Percentiles rank a stretch among this genome's conserved stretches.
phyloP scores from a whole-genome alignment of 2,888 invertebrate species.

The Slavum lentiscoides region DNA sequence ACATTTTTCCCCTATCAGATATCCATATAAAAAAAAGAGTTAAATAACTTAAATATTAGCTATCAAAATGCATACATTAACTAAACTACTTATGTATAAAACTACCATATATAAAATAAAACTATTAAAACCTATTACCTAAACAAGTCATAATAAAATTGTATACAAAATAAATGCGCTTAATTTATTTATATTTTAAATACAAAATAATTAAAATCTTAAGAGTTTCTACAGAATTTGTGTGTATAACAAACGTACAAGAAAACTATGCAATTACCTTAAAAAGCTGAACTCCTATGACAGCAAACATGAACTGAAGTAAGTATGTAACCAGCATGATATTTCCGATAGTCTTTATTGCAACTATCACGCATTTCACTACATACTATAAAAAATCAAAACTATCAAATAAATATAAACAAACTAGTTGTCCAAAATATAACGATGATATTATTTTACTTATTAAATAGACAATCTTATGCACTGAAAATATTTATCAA shows the following conservation, averaged over 20 bases:
- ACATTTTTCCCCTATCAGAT: slow-evolving; percentile 18
- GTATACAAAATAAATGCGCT: slow-evolving; percentile 37
- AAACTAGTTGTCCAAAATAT: not conserved
- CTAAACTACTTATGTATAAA: slow-evolving; percentile 30
- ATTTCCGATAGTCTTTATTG: slow-evolving; percentile 98
- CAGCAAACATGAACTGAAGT: slow-evolving; percentile 99
- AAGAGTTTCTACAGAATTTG: slow-evolving; percentile 15
- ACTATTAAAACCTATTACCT: not conserved
- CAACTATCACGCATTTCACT: slow-evolving; percentile 99
- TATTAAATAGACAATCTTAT: not conserved
- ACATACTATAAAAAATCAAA: slow-evolving; percentile 78
- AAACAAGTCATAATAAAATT: slow-evolving; percentile 1
- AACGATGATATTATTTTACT: not conserved
- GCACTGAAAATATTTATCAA: not conserved
- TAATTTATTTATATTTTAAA: slow-evolving; percentile 8
- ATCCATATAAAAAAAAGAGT: slow-evolving; percentile 7
- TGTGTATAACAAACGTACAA: not conserved
- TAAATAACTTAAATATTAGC: slow-evolving; percentile 15
- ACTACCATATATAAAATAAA: slow-evolving; percentile 18
- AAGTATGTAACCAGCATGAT: slow-evolving; percentile 99
- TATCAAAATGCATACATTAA: slow-evolving; percentile 32
- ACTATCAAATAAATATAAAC: slow-evolving; percentile 56
- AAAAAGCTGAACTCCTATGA: slow-evolving; percentile 99
- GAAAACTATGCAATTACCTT: slow-evolving; percentile 73
- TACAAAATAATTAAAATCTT: not conserved